phyloP scores from a whole-genome alignment of 2,888 invertebrate species.

The Leptarthrus brevirostris region DNA sequence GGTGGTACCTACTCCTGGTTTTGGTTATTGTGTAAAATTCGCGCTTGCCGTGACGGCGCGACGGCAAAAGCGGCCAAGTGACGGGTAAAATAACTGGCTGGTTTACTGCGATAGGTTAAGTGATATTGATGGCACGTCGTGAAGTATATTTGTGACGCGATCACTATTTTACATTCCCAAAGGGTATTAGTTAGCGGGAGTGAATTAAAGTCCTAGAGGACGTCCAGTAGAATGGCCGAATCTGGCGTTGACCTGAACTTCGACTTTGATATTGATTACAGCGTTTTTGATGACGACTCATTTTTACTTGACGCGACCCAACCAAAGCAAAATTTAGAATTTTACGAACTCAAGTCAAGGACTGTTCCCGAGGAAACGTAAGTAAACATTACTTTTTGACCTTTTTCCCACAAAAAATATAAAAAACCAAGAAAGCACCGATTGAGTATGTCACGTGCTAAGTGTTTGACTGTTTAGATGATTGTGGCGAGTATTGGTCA shows the following conservation, averaged over 20 bases:
- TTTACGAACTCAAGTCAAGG: conserved; percentile 74
- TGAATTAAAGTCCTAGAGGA: no score
- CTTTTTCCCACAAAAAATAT: conserved; percentile 16
- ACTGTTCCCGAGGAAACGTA: conserved; percentile 71
- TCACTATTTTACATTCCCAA: no score
- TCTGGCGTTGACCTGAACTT: conserved; percentile 76
- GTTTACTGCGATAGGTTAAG: background rate
- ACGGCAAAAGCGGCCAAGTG: no score
- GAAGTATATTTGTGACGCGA: background rate
- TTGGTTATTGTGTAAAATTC: background rate
- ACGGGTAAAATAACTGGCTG: no score
- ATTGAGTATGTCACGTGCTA: background rate
- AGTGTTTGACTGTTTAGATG: background rate
- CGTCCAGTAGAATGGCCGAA: conserved; percentile 65
- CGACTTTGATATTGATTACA: conserved; percentile 70
- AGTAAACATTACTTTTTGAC: conserved; percentile 58
- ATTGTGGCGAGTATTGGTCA: background rate
- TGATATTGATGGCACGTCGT: background rate
- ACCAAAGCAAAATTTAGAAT: conserved; percentile 70
- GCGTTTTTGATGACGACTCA: conserved; percentile 68
- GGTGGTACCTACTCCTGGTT: background rate
- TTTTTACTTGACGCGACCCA: conserved; percentile 69
- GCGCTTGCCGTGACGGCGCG: background rate
- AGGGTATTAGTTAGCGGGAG: no score
- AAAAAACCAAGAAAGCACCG: no score